A percentile compares a stretch with the other conserved stretches of the same genome.
These are phyloP conservation scores for Drepana falcataria DNA, from an alignment of 2,888 invertebrate species.

Conservation along the genomic window DNA sequence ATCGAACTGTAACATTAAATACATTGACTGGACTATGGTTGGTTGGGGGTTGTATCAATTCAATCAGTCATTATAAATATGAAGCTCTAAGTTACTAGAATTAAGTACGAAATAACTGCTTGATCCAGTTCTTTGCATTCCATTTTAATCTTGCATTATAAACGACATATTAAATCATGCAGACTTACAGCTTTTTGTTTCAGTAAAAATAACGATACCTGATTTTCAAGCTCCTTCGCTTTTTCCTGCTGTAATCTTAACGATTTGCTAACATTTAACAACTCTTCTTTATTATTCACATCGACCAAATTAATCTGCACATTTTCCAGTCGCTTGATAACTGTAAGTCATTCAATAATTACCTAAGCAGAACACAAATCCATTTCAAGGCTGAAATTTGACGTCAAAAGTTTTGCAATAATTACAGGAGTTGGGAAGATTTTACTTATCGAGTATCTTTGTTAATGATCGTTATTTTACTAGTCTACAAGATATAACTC, in stretches of 20 bases:
- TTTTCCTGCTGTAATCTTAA: conserved; percentile 76
- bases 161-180: too few relatives aligned
- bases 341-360: conserved; percentile 38
- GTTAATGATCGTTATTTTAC: conserved; percentile 51
- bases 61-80: too few relatives aligned
- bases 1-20: conserved; percentile 47
- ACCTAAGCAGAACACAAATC: conserved; percentile 12
- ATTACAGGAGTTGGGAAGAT: conserved; percentile 23
- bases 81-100: too few relatives aligned
- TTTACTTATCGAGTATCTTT: conserved; percentile 17
- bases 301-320: conserved; percentile 81
- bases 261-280: conserved; percentile 74
- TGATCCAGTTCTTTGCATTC: too few relatives aligned
- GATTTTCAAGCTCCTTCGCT: conserved; percentile 64
- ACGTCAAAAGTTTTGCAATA: conserved; percentile 24
- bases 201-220: conserved; percentile 39
- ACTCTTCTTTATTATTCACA: conserved; percentile 81
- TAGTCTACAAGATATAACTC: too few relatives aligned
- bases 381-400: conserved; percentile 16
- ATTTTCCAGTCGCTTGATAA: conserved; percentile 72
- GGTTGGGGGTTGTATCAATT: too few relatives aligned
- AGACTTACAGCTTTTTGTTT: too few relatives aligned
- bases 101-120: too few relatives aligned
- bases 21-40: too few relatives aligned
- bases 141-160: too few relatives aligned